Evolutionary conservation across 2,113 vertebrate genomes (phyloP), one percentile per base, ranked within the genome.

Genomic region (Entelurus aequoreus): DNA sequence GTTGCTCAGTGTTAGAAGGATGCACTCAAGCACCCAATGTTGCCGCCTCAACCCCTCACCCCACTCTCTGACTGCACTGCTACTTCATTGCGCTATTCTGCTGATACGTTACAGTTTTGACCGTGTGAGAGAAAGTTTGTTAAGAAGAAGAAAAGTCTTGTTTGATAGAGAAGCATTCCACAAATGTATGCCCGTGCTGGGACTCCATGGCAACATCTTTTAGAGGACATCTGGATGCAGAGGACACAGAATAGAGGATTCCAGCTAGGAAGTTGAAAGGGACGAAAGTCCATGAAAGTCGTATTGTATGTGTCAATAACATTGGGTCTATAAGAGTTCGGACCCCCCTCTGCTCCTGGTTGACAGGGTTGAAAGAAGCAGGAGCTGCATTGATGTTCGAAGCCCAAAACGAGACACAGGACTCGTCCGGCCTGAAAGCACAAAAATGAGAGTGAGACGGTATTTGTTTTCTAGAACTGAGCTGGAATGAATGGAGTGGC

Each of bases 401-500:
- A 67, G 48, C 54, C 37, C 62, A 72, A 72, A 28, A 74, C 57
- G 68, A 74, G 66, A 63, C 62, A 68, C 66, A 77, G 52, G 55
- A 38, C 64, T 5, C 3, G 50, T 48, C 63, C 70, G 68, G 52
- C 46, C 51, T 65, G 15, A 61, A 55, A 65, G 74, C 75, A 77
- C 66, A 76, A 75, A 67, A 75, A 75, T 86, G 70, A 72, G 74
- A 72, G 74, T 76, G 78, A 83, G 73, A 62, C 71, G 82, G 77
- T 75, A 77, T 86, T 83, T 79, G 82, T 79, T 83, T 86, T 85
- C 75, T 84, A 84, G 84, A 84, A 77, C 74, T 57, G 75, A 15
- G n/a, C 72, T 74, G 54, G 62, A 76, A 89, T 83, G 89, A 89
- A 86, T 89, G 86, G 85, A 82, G 79, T 83, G 80, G 84, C 78